Base-by-base conservation (phyloP, 2,113 vertebrate species). In the Xiphias gladius region DNA sequence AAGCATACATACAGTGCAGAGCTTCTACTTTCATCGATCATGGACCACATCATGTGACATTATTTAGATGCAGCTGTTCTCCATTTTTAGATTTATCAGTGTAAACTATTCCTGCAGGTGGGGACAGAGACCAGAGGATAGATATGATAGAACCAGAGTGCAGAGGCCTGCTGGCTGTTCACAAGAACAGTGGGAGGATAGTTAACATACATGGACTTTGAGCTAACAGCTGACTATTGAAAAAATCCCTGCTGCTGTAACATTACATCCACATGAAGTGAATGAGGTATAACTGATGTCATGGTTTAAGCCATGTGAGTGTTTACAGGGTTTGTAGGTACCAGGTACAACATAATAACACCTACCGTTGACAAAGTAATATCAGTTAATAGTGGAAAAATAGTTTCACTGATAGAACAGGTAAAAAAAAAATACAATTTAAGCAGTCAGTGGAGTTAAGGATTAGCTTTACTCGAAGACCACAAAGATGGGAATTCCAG, bases 51-150 rank as follows among this genome's bases (percentile, higher is more conserved):
- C 39, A 30, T 6, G 10, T 20, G 37, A 19, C 37, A 9, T 39
- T 22, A 66, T 41, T 41, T 13, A 16, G 16, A 28, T 22, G 39
- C 32, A 59, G 5, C 52, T 48, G 7, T 22, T 32, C 5, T 39
- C 7, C 48, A 24, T 54, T 24, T 54, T n/a, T 24, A 12, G 10
- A 24, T 48, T 16, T 59, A 13, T 55, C 7, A 20, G 12, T 65
- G 19, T 37, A 1, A 20, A 59, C 3, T 39, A 37, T 19, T 14
- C 46, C 91, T 89, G 78, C 83, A 91, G 91, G 76, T 66, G 89
- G 91, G 77, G 91, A 87, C 91, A 92, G 71, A 92, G 91, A 81
- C 80, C 81, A 22, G 32, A 55, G 66, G 66, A 75, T 59, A 35
- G 37, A 37, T 1, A 5, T 30, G 22, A n/a, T 19, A 2, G 22